Conservation (phyloP, 2,888 invertebrate genomes). For the Bhutanitis thaidina region DNA sequence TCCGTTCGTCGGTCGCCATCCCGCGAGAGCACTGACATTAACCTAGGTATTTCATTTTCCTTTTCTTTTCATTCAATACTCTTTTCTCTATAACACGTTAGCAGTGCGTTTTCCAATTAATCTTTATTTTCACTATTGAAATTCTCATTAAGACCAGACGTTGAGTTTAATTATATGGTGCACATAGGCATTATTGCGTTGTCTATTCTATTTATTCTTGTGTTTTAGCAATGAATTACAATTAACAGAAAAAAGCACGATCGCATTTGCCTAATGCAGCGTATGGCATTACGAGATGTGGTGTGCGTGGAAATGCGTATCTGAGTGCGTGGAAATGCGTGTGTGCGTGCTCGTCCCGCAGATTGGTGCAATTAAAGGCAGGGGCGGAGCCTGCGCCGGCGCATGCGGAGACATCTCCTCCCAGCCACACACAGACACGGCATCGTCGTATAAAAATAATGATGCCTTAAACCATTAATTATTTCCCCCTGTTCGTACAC, state of each 20-base stretch:
- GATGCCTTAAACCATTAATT: slow-evolving; percentile 60
- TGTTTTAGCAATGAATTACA: slow-evolving; percentile 31
- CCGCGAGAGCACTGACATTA: slow-evolving; percentile 21
- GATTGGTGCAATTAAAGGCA: slow-evolving; percentile 76
- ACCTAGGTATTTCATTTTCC: slow-evolving; percentile 11
- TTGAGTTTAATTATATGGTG: slow-evolving; percentile 22
- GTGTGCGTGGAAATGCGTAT: slow-evolving; percentile 26
- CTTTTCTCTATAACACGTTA: slow-evolving; percentile 15
- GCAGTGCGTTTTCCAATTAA: slow-evolving; percentile 6
- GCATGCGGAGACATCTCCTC: slow-evolving; percentile 71
- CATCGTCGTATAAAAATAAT: slow-evolving; percentile 45
- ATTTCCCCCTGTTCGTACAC: slow-evolving; percentile 41
- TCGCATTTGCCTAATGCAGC: slow-evolving; percentile 52
- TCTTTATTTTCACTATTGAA: slow-evolving; percentile 14
- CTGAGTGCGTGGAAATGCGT: slow-evolving; percentile 40
- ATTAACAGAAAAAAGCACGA: slow-evolving; percentile 24
- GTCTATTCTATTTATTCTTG: slow-evolving; percentile 27
- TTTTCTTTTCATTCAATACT: slow-evolving; percentile 9
- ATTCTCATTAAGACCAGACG: slow-evolving; percentile 18
- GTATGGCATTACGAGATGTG: slow-evolving; percentile 35
- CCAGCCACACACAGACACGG: slow-evolving; percentile 35
- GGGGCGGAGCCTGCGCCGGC: slow-evolving; percentile 70
- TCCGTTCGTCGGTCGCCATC: slow-evolving; percentile 19
- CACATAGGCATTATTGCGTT: slow-evolving; percentile 24
- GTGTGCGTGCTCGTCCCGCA: slow-evolving; percentile 62